Evolutionary conservation across 2,113 vertebrate species (phyloP).

Genomic region (Scatophagus argus): DNA sequence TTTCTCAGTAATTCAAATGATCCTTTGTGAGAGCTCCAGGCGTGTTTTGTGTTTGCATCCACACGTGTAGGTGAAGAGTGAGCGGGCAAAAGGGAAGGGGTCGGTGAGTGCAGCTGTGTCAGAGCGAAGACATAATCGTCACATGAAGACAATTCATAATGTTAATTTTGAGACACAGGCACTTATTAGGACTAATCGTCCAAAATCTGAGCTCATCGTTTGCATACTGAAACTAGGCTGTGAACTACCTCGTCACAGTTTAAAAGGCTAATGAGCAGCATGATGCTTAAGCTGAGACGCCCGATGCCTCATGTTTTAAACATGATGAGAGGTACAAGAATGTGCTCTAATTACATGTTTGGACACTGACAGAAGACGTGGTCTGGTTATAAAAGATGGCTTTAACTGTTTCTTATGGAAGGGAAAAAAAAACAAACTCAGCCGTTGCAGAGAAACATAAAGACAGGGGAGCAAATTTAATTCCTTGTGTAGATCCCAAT

Average conservation of each 20-base stretch:
- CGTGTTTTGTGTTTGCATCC: no score
- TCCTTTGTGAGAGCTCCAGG: no score
- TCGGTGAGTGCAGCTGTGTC: no score
- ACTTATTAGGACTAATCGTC: no score
- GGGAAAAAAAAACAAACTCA: neutral
- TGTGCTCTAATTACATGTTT: conserved; percentile 47
- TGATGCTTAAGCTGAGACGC: neutral
- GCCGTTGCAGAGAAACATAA: neutral
- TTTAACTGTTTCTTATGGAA: neutral
- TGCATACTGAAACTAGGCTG: neutral
- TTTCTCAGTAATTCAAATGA: no score
- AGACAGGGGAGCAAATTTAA: no score
- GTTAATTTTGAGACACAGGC: no score
- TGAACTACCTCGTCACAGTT: neutral
- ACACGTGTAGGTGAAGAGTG: no score
- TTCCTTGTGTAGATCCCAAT: neutral
- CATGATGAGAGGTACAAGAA: conserved; percentile 4
- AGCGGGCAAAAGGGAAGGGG: no score
- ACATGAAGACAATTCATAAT: no score
- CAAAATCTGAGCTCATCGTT: no score
- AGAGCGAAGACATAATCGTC: no score
- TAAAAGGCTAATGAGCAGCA: neutral
- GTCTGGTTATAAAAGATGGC: conserved; percentile 18
- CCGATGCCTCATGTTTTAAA: neutral
- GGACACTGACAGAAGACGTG: conserved; percentile 36